Evolutionary conservation across 2,888 invertebrate genomes (phyloP), one percentile per base, ranked within the genome.

Genomic region (Acrobeloides nanus): DNA sequence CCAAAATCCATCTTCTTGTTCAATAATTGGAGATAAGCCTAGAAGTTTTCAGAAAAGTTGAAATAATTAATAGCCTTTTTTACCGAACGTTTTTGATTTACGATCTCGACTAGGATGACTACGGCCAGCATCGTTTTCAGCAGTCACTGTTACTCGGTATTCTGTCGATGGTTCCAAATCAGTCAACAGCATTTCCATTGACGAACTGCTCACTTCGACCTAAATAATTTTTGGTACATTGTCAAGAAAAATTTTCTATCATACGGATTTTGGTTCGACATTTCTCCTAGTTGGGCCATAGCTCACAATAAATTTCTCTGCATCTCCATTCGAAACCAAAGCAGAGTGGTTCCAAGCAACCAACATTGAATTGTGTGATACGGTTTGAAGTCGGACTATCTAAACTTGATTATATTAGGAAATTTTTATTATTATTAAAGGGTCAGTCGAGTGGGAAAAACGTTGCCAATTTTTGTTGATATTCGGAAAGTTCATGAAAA

Each of bases 81-180:
- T 38, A 67, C 66, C 55, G 35, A 62, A 60, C 10, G 66, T 62
- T 29, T 56, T 58, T 37, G 58, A 55, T 29, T 57, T 45, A 32
- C 46, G 47, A 15, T 51, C 45, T 20, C 45, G 38, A 37, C 65
- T 65, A 21, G 43, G 45, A 24, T 53, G 41, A 46, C 62, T 62
- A 35, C 56, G 51, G 43, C 66, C 64, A 21, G 58, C 63, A 12
- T 49, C 42, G 35, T 68, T 68, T 38, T 61, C 62, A 4, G 68
- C 66, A 12, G 55, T 42, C 10, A 62, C 53, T 6, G 47, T 46
- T 10, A 66, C 49, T 6, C 51, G 34, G 45, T 68, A 68, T 8
- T 55, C 46, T 18, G 51, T 51, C 38, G 59, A 54, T 24, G 56
- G 40, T n/a, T 40, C 31, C 17, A 68, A 47, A n/a, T 53, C 59